These are phyloP conservation scores for Sinocyclocheilus grahami DNA, from an alignment of 2,113 vertebrate genomes.

Conservation along the genomic window DNA sequence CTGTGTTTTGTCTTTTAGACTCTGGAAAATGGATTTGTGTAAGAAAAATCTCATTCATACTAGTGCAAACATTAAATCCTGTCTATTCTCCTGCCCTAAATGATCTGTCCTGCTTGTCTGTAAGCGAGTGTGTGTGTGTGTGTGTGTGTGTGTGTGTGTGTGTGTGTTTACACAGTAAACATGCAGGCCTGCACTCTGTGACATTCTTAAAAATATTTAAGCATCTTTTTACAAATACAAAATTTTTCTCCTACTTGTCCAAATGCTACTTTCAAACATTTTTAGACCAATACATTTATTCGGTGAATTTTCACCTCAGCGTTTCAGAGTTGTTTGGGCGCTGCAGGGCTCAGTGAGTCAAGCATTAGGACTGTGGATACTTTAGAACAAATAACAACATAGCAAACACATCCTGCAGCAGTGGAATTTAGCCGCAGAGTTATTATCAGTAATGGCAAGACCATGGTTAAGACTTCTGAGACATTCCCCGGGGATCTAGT, in stretches of 20 bases:
- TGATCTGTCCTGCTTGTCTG: no score
- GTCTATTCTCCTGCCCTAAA: not conserved
- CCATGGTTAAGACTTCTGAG: not conserved
- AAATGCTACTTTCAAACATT: not conserved
- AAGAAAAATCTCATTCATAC: no score
- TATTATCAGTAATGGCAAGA: slow-evolving; percentile 16
- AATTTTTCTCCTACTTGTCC: not conserved
- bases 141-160: no score
- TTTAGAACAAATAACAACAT: slow-evolving; percentile 29
- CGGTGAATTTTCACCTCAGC: not conserved
- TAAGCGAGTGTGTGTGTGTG: no score
- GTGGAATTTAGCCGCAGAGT: not conserved
- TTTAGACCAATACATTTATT: not conserved
- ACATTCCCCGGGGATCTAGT: not conserved
- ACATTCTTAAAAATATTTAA: not conserved
- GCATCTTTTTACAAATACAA: no score
- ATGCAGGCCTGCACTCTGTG: no score
- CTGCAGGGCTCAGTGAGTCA: not conserved
- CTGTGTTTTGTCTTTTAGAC: no score
- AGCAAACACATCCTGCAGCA: not conserved
- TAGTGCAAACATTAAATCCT: no score
- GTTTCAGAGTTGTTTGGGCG: not conserved
- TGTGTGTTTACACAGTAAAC: no score
- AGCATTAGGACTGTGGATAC: not conserved
- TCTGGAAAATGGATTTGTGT: no score